Evolutionary conservation across 2,888 invertebrate species (phyloP), one percentile per base, ranked within the genome.

Genomic region (Scaptomyza flava): DNA sequence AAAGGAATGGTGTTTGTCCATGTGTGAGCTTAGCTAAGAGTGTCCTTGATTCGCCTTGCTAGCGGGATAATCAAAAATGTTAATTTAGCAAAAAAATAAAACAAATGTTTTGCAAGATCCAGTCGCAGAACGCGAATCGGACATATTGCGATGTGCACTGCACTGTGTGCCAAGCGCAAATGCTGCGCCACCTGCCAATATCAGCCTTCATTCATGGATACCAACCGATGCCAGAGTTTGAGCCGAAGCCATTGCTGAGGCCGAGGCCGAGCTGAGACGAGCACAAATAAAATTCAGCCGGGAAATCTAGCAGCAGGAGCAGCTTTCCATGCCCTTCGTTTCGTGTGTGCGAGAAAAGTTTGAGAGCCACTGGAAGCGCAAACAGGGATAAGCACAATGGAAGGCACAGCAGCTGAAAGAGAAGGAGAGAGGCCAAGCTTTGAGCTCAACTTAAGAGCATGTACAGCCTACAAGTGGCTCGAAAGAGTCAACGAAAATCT

Each of bases 171-270:
- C 65, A 62, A 60, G 56, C 68, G 69, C 87, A 72, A 83, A 69
- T 83, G 72, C 78, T 58, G 60, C 38, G 58, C 38, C 58, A 54
- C 48, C 57, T 80, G 79, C 54, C 77, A 83, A 65, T 83, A 86
- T 86, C 86, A 65, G 84, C 65, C 71, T 85, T 77, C 84, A 85
- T 85, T 85, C 89, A 85, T 85, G 84, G 84, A 84, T 84, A 89
- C 89, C 79, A 87, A 80, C 72, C 68, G 65, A 62, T 46, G 75
- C 52, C 46, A 41, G 42, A 54, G 46, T 11, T 12, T 6, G 20
- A 50, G 1, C n/a, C 47, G 47, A 63, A 48, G 20, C 31, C 48
- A 34, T 27, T 53, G 14, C 30, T 57, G 57, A 45, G 11, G n/a
- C 23, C 34, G 51, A 47, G 53, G 20, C 30, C 30, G 41, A 51